Evolutionary conservation across 2,888 invertebrate genomes (phyloP).

Genomic region (Pilophorus perplexus): DNA sequence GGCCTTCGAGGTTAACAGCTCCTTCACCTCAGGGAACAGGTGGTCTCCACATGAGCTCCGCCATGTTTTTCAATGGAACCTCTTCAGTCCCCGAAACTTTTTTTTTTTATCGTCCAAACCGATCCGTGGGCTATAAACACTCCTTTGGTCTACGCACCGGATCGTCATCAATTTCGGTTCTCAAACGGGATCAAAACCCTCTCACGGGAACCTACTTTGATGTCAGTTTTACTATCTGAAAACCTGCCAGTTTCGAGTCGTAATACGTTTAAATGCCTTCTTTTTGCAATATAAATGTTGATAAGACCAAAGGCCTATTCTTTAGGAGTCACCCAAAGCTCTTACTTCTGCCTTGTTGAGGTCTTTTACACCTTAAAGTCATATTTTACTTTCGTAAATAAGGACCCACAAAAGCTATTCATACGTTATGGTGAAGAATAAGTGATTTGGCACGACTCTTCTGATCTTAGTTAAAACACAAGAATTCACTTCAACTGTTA

Average conservation of each 20-base stretch:
- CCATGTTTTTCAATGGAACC: background rate
- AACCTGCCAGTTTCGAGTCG: slow-evolving; percentile 21
- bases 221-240: slow-evolving; percentile 15
- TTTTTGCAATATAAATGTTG: too few species aligned
- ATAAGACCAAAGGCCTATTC: too few species aligned
- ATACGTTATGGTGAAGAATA: too few species aligned
- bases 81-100: slow-evolving; percentile 7
- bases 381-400: too few species aligned
- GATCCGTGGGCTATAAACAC: slow-evolving; percentile 2
- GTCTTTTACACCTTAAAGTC: too few species aligned
- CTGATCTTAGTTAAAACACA: too few species aligned
- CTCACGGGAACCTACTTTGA: slow-evolving; percentile 1
- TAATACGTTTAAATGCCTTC: too few species aligned
- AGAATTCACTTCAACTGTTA: too few species aligned
- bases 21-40: slow-evolving; percentile 30
- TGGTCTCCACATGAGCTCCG: slow-evolving; percentile 31
- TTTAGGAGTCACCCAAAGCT: too few species aligned
- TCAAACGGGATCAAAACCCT: background rate
- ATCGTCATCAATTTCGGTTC: slow-evolving; percentile 14
- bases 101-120: slow-evolving; percentile 24
- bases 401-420: too few species aligned
- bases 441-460: too few species aligned
- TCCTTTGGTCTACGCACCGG: slow-evolving; percentile 12
- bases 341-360: too few species aligned
- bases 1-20: background rate